Evolutionary conservation across 2,888 invertebrate genomes (phyloP), one percentile per base, ranked within the genome.

Genomic region (Brenthis daphne): DNA sequence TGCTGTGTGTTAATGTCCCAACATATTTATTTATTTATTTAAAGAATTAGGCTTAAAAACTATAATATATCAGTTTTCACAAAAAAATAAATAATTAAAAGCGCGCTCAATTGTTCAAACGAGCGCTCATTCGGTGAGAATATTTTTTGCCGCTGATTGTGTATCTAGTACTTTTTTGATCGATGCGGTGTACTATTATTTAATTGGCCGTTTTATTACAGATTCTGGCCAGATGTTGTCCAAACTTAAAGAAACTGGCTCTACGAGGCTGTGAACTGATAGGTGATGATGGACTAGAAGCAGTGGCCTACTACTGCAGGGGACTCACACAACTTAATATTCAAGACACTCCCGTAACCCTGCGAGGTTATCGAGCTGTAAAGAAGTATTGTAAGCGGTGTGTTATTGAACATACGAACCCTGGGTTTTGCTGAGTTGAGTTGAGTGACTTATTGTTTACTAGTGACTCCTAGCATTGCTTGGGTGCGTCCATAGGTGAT

Each of bases 321-420:
- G 97, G 97, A 0, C 91, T 98, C 53, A 97, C 97, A 68, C 98
- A 98, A 82, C 93, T 98, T 12, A 98, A 98, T 84, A 98, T 98
- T 73, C 98, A 98, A 81, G 98, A 98, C 85, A 98, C 98, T 72
- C 96, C 97, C 70, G 96, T 98, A 76, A 97, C 98, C 5, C 90
- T 97, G 57, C 95, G 98, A 77, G 98, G 98, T 0, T 98, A 98
- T 84, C 92, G 97, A 77, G 97, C 98, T 6, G 97, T 98, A 56
- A 98, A 98, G 86, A 97, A 97, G 83, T 98, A 97, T 84, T 98
- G 98, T 88, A 97, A 97, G 80, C 91, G 97, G 79, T 98, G 98
- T 87, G 96, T 98, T 74, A 98, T 98, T 75, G 98, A 98, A 85
- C 98, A 98, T 83, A 98, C 98, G 2, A 98, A 98, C 89, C 98